Conservation (phyloP, 1,140 invertebrate species). For the Thaumetopoea pityocampa region DNA sequence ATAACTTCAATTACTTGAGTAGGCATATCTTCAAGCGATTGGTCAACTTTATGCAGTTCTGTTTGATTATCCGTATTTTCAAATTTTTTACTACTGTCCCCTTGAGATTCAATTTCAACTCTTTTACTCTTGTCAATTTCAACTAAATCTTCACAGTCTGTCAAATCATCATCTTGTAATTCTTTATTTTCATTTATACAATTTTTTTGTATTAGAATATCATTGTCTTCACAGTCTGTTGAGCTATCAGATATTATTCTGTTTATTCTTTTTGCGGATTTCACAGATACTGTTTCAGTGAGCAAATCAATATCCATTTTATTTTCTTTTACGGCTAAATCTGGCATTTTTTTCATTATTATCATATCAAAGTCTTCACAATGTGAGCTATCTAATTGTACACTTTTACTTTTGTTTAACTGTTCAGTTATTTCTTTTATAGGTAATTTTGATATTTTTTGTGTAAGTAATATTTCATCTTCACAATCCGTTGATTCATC, state of each 20-base stretch:
- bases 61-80: conserved; percentile 30
- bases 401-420: no score
- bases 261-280: conserved; percentile 2
- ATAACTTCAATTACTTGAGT: conserved; percentile 36
- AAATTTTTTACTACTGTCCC: conserved; percentile 25
- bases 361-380: no score
- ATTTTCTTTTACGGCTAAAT: not conserved
- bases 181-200: conserved; percentile 7
- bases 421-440: no score
- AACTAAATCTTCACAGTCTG: conserved; percentile 53
- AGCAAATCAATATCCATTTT: no score
- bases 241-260: conserved; percentile 32
- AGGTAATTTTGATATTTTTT: conserved; percentile 18
- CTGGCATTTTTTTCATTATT: not conserved
- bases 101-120: conserved; percentile 9
- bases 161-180: conserved; percentile 32
- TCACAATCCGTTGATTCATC: conserved; percentile 46
- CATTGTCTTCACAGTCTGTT: conserved; percentile 53
- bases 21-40: conserved; percentile 29
- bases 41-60: not conserved
- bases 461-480: conserved; percentile 25
- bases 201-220: conserved; percentile 9
- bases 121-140: conserved; percentile 17
- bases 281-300: no score
- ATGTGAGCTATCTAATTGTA: no score